A percentile compares a stretch with the other conserved stretches of the same genome.
phyloP scores from a whole-genome alignment of 1,140 invertebrate genomes.

The Acyrthosiphon pisum region DNA sequence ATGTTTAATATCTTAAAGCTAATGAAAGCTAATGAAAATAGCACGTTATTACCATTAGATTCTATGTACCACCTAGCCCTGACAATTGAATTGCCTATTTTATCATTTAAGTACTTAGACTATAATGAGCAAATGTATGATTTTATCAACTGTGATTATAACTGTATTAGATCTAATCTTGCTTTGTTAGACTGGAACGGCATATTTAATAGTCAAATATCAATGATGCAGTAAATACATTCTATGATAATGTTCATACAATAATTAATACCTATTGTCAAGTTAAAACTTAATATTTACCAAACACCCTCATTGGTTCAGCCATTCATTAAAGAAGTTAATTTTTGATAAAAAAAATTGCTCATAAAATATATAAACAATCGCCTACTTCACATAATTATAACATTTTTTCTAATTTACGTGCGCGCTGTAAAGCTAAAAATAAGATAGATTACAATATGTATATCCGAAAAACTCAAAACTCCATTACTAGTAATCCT shows the following conservation, averaged over 20 bases:
- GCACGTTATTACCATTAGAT: too few species aligned
- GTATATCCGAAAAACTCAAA: constrained; percentile 1
- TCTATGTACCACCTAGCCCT: too few species aligned
- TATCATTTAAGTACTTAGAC: too few species aligned
- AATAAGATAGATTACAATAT: constrained; percentile 9
- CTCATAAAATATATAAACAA: constrained; percentile 33
- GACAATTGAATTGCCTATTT: too few species aligned
- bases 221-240: constrained; percentile 20
- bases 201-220: constrained; percentile 39
- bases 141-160: constrained; percentile 20
- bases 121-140: too few species aligned
- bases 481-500: constrained; percentile 33
- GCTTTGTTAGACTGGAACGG: constrained; percentile 23
- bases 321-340: constrained; percentile 11
- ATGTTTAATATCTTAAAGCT: too few species aligned
- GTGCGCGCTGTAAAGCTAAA: constrained; percentile 35
- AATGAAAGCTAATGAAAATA: too few species aligned
- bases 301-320: constrained; percentile 20
- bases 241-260: constrained; percentile 17
- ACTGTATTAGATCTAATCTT: constrained; percentile 28
- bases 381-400: constrained; percentile 25
- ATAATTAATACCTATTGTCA: constrained; percentile 22
- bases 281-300: constrained; percentile 6
- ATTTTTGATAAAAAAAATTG: constrained; percentile 46
- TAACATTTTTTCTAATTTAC: constrained; percentile 3